These are phyloP conservation scores for Toxostoma redivivum DNA, from an alignment of 2,113 vertebrate genomes.

Conservation along the genomic window DNA sequence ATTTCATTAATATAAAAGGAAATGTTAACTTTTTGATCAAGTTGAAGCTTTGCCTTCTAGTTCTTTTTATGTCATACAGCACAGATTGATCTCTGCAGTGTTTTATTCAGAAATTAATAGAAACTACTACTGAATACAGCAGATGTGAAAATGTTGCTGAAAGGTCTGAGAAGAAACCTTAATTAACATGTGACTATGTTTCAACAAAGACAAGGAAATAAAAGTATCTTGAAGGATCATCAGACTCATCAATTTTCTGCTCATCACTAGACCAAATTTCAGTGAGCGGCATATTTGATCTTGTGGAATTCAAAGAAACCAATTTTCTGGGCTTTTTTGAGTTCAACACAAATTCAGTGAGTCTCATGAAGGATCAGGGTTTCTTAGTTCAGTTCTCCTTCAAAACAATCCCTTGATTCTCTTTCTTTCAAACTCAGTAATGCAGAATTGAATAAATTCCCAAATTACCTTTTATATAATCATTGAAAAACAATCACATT, in stretches of 20 bases:
- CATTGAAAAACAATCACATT: background rate
- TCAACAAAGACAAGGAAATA: background rate
- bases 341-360: background rate
- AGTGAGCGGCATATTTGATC: background rate
- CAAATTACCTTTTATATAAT: background rate
- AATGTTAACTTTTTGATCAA: background rate
- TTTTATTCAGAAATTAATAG: background rate
- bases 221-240: background rate
- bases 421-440: background rate
- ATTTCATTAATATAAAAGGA: background rate
- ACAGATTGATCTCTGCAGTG: background rate
- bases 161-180: background rate
- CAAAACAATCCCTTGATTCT: background rate
- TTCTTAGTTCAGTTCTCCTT: background rate
- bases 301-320: background rate
- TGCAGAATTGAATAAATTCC: background rate
- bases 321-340: background rate
- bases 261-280: background rate
- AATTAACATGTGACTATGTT: background rate
- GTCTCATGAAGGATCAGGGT: background rate
- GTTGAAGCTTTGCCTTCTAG: background rate
- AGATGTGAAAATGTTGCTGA: conserved; percentile 9
- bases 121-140: background rate
- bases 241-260: background rate
- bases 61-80: background rate